Evolutionary conservation across 2,113 vertebrate species (phyloP).

Genomic region (Trichechus manatus): DNA sequence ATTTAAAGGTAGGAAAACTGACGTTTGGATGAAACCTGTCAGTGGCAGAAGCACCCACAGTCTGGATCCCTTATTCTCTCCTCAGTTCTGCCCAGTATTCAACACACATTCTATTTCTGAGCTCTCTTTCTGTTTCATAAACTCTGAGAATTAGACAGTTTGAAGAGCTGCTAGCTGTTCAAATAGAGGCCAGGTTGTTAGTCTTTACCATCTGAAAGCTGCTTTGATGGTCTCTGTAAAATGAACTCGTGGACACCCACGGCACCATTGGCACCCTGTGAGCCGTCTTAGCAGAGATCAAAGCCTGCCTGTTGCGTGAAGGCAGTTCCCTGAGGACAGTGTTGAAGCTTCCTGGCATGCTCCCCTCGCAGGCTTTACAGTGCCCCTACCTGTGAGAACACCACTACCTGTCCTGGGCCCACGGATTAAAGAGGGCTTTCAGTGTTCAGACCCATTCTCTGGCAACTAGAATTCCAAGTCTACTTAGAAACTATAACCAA

Average conservation of each 20-base stretch:
- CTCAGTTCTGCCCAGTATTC: background rate
- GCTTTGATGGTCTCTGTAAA: constrained; percentile 82
- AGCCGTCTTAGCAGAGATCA: constrained; percentile 75
- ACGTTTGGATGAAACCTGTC: background rate
- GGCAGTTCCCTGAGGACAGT: constrained; percentile 64
- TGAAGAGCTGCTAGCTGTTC: constrained; percentile 65
- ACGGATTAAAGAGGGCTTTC: constrained; percentile 73
- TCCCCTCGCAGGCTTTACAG: background rate
- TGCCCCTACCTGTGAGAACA: constrained; percentile 57
- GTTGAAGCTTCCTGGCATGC: constrained; percentile 70
- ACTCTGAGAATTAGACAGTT: constrained; percentile 65
- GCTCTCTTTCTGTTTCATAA: constrained; percentile 48
- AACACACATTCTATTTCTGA: constrained; percentile 5
- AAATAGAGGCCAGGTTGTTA: constrained; percentile 78
- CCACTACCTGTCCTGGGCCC: constrained; percentile 49
- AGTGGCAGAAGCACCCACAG: background rate
- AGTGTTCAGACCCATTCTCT: constrained; percentile 65
- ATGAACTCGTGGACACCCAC: constrained; percentile 70
- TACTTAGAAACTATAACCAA: constrained; percentile 73
- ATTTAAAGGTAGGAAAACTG: background rate
- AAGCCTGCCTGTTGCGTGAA: constrained; percentile 33
- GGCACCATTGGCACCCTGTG: constrained; percentile 45
- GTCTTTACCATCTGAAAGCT: constrained; percentile 72
- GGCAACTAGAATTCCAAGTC: constrained; percentile 59
- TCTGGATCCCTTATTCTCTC: background rate